A percentile compares a stretch with the other conserved stretches of the same genome.
Evolutionary conservation across 2,888 invertebrate genomes (phyloP).

Genomic region (Ischnus inquisitorius): DNA sequence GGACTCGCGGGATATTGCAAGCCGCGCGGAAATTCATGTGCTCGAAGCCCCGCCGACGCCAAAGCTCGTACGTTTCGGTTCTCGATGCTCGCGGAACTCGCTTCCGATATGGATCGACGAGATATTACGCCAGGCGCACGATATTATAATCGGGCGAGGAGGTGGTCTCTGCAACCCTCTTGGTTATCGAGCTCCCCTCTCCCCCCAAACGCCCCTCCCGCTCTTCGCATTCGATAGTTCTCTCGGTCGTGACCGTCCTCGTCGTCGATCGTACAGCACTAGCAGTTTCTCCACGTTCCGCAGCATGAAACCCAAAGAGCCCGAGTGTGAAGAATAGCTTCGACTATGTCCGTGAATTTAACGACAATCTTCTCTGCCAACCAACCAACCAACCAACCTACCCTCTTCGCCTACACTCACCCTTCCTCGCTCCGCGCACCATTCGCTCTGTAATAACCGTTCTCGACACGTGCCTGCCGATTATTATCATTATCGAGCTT

Average conservation of each 20-base stretch:
- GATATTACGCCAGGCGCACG: constrained; percentile 50
- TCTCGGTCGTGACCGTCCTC: constrained; percentile 17
- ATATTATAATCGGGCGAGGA: constrained; percentile 55
- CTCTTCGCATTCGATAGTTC: constrained; percentile 35
- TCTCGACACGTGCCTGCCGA: constrained; percentile 31
- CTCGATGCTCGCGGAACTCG: constrained; percentile 37
- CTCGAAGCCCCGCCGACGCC: neutral
- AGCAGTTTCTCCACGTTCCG: neutral
- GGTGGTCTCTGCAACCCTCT: constrained; percentile 7
- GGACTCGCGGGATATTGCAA: constrained; percentile 60
- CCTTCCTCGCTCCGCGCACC: too few relatives aligned
- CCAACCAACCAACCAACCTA: neutral
- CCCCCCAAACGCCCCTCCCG: neutral
- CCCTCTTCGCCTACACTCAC: too few relatives aligned
- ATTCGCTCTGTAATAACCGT: constrained; percentile 9
- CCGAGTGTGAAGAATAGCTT: neutral
- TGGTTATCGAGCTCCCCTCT: neutral
- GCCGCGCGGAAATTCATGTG: constrained; percentile 62
- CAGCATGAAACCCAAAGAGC: neutral
- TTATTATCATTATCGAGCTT: constrained; percentile 4
- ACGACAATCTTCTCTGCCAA: constrained; percentile 29
- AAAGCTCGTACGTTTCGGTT: constrained; percentile 11
- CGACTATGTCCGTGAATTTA: constrained; percentile 17
- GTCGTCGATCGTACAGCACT: neutral
- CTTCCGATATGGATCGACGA: constrained; percentile 55